Evolutionary conservation across 2,113 vertebrate genomes (phyloP), one percentile per base, ranked within the genome.

Genomic region (Lycocorax pyrrhopterus): DNA sequence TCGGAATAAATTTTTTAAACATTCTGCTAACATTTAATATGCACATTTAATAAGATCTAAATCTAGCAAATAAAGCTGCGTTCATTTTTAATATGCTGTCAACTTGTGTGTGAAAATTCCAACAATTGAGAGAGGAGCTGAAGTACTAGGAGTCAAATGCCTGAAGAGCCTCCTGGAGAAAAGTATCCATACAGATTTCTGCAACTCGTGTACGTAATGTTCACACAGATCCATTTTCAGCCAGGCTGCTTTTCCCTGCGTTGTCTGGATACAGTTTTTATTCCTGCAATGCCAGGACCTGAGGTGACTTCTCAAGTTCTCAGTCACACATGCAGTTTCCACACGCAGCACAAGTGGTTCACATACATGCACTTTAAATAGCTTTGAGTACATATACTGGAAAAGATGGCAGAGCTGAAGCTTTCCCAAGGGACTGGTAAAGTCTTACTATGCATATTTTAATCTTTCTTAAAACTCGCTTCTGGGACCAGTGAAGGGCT

Each of bases 61-160:
- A 46, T 73, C 59, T 84, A 37, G 47, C 88, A 47, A 97, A 97
- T 97, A 97, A 98, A 96, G 67, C 88, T 77, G 84, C 83, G 39
- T 92, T 96, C 88, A 67, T 96, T 97, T 97, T 96, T 84, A 89
- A 72, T 5, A 7, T n/a, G 79, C 68, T 93, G 69, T 92, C 84
- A 35, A 20, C 12, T 52, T 44, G 13, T 22, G 83, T 56, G 33
- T 66, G 77, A 66, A 67, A 62, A 68, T 63, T 29, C 43, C 49
- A 27, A 35, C 23, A 55, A 53, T 3, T 47, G 29, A 13, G 51
- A 79, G 63, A 49, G 56, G 13, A 74, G 62, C 29, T 13, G 8
- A 62, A 56, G 26, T 64, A 9, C 27, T 62, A 20, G 3, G 68
- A 51, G 39, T 64, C 32, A 53, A 55, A 53, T n/a, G 26, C 32